phyloP scores from a whole-genome alignment of 2,797 vertebrate species.

The Chanos chanos region DNA sequence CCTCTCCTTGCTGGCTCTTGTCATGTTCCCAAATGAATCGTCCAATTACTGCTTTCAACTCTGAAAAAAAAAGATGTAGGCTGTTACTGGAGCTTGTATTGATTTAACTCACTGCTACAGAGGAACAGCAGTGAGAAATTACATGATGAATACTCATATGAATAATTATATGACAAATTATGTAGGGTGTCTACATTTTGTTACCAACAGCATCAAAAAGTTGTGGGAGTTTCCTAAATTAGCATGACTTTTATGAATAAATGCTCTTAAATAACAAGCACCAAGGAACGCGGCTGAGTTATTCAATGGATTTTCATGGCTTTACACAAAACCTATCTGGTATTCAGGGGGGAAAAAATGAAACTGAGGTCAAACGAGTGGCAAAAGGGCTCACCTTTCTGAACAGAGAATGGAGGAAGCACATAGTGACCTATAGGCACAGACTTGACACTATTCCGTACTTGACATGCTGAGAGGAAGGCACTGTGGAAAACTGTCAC shows the following conservation, averaged over 20 bases:
- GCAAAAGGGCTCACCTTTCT: slow-evolving; percentile 84
- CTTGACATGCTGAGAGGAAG: slow-evolving; percentile 71
- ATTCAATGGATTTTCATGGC: no score
- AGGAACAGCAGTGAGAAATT: background rate
- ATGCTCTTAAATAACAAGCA: no score
- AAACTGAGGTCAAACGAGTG: background rate
- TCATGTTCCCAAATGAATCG: slow-evolving; percentile 86
- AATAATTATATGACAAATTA: no score
- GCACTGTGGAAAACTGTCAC: slow-evolving; percentile 85
- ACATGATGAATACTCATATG: no score
- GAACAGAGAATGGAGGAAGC: slow-evolving; percentile 83
- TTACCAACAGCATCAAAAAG: no score
- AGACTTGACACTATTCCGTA: slow-evolving; percentile 55
- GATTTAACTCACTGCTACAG: no score
- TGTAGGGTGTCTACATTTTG: no score
- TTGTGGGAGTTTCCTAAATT: no score
- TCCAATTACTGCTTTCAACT: slow-evolving; percentile 79
- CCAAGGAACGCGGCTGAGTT: no score
- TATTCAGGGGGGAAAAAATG: no score
- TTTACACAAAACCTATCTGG: no score
- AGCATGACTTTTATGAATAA: no score
- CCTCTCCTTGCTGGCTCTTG: slow-evolving; percentile 56
- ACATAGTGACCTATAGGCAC: slow-evolving; percentile 84
- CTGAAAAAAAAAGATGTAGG: slow-evolving; percentile 59
- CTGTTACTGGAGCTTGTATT: background rate